Evolutionary conservation across 2,797 vertebrate genomes (phyloP).

Genomic region (Calcarius lapponicus): DNA sequence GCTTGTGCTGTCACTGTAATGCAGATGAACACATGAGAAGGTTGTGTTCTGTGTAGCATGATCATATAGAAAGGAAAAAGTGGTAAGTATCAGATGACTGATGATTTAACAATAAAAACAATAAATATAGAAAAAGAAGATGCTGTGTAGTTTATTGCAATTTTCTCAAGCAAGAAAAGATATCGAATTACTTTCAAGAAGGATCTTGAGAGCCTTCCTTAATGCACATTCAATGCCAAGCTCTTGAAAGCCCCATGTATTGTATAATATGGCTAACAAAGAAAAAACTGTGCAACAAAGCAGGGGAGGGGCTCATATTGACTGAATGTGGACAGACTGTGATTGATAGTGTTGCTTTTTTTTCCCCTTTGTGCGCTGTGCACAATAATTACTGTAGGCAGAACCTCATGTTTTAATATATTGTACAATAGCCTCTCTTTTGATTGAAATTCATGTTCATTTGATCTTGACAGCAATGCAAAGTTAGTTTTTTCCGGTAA

Average conservation of each 20-base stretch:
- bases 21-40: not conserved
- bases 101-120: constrained; percentile 15
- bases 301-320: constrained; percentile 17
- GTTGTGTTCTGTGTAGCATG: not conserved
- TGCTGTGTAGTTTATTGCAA: constrained; percentile 55
- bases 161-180: constrained; percentile 66
- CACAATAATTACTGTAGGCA: constrained; percentile 65
- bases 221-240: constrained; percentile 43
- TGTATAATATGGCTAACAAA: constrained; percentile 49
- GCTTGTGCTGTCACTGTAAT: not conserved
- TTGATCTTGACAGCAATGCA: constrained; percentile 70
- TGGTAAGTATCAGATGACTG: constrained; percentile 34
- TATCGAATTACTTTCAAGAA: constrained; percentile 71
- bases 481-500: constrained; percentile 52
- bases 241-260: constrained; percentile 27
- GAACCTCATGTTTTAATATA: constrained; percentile 70
- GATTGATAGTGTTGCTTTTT: constrained; percentile 59
- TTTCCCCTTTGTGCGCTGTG: constrained; percentile 44
- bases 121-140: constrained; percentile 47
- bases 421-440: constrained; percentile 58
- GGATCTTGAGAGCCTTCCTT: constrained; percentile 47
- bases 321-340: constrained; percentile 38
- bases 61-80: not conserved
- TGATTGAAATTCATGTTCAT: constrained; percentile 73
- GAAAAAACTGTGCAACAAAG: constrained; percentile 41